Percentiles rank a stretch among this genome's conserved stretches.
Evolutionary conservation across 2,888 invertebrate species (phyloP).

Genomic region (Automeris io): DNA sequence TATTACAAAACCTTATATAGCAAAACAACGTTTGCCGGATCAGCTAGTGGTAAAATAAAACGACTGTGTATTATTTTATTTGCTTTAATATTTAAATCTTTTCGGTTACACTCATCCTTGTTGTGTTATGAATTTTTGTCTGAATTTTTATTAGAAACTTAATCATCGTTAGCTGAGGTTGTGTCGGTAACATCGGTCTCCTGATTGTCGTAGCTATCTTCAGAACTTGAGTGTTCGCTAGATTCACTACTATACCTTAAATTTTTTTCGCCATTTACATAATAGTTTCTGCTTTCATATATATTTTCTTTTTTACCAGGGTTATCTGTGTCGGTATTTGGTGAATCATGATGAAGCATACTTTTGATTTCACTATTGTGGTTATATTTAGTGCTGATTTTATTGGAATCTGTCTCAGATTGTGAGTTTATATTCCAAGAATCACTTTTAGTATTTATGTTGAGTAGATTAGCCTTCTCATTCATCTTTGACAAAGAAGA

Average conservation of each 20-base stretch:
- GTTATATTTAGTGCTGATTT: background rate
- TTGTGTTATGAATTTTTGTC: too few species aligned
- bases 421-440: background rate
- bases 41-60: too few species aligned
- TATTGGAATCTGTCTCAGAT: background rate
- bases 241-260: background rate
- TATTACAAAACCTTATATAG: too few species aligned
- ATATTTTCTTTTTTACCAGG: background rate
- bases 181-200: too few species aligned
- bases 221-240: background rate
- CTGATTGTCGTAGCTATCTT: too few species aligned
- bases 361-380: background rate
- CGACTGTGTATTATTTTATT: too few species aligned
- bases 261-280: background rate
- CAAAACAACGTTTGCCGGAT: too few species aligned
- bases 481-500: background rate
- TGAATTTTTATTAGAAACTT: too few species aligned
- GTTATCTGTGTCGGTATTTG: background rate
- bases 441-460: background rate
- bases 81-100: too few species aligned
- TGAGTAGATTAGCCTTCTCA: background rate
- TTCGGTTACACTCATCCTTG: too few species aligned
- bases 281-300: background rate
- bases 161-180: too few species aligned
- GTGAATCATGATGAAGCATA: background rate